Percentiles rank a stretch among this genome's conserved stretches.
phyloP scores from a whole-genome alignment of 2,797 vertebrate genomes.

The Enteromius trimaculatus region DNA sequence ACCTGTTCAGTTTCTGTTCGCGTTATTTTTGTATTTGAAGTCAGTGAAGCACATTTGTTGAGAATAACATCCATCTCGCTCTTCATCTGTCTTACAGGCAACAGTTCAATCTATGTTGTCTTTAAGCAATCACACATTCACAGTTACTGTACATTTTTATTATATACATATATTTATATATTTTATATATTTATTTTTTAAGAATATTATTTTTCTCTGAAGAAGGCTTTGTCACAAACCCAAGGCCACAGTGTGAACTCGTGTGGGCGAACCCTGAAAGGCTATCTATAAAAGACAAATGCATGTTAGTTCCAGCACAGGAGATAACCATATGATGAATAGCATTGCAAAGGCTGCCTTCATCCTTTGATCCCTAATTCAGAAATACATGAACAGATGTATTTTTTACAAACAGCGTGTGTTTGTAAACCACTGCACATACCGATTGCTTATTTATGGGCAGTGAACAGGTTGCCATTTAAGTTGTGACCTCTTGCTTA shows the following conservation, averaged over 20 bases:
- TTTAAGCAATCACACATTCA: constrained; percentile 34
- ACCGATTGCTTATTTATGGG: constrained; percentile 16
- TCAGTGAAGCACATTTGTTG: background rate
- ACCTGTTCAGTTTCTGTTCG: background rate
- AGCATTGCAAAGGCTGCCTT: background rate
- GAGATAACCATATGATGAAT: constrained; percentile 19
- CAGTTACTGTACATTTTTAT: constrained; percentile 33
- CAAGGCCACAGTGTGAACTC: constrained; percentile 61
- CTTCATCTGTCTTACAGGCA: background rate
- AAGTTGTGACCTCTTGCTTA: background rate
- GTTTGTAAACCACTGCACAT: constrained; percentile 7
- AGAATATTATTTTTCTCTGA: constrained; percentile 49
- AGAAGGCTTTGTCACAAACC: constrained; percentile 57
- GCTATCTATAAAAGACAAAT: constrained; percentile 50
- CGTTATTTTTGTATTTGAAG: background rate
- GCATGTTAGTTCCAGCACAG: constrained; percentile 10
- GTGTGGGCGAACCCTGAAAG: constrained; percentile 61
- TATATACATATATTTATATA: background rate
- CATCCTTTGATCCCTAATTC: constrained; percentile 41
- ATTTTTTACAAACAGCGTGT: background rate
- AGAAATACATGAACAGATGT: constrained; percentile 27
- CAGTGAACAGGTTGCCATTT: constrained; percentile 25
- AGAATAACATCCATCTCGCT: background rate
- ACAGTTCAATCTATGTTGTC: background rate
- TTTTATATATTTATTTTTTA: constrained; percentile 16